Evolutionary conservation across 2,797 vertebrate genomes (phyloP), one percentile per base, ranked within the genome.

Genomic region (Atherinosoma microstoma): DNA sequence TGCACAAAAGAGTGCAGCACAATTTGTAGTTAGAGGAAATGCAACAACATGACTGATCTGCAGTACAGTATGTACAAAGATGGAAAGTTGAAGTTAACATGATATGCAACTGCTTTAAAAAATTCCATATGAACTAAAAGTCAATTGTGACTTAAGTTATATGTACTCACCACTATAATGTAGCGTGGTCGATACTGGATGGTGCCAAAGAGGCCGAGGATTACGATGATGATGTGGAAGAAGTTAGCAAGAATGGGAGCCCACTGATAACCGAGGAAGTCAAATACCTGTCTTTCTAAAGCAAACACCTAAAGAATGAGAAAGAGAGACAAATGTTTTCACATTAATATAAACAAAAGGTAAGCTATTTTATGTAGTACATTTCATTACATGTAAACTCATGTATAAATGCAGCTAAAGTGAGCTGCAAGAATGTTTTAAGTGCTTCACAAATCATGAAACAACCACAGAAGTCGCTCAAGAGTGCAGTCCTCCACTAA

Each of bases 191-290:
- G 80, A 78, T 97, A 97, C 61, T 97, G 96, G 78, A 97, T 95
- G 58, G 97, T 97, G 76, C 97, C 96, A 1, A 97, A 98, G 24
- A 97, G 95, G 72, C 97, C 96, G 0, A 97, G 94, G 88, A 98
- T 97, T 36, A 97, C 95, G 1, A 96, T 79, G 82, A 97, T 93
- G 87, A 96, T 96, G 92, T 97, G 97, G 85, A 97, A 89, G 86
- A 97, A 98, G 93, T 97, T 98, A 89, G 96, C 96, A 0, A 98
- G 94, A 84, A 98, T 97, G 0, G 96, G 96, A 1, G 95, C 96
- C 97, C 97, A 97, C 86, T 97, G 97, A 89, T 96, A 97, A 0
- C 96, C 96, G 88, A 98, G 94, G 90, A 98, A 97, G 91, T 97
- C 96, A 0, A 98, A 97, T 73, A 97, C 96, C 79, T 98, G 97